A percentile compares a stretch with the other conserved stretches of the same genome.
Conservation (phyloP, 2,797 vertebrate species). For the Arnoldichthys spilopterus region DNA sequence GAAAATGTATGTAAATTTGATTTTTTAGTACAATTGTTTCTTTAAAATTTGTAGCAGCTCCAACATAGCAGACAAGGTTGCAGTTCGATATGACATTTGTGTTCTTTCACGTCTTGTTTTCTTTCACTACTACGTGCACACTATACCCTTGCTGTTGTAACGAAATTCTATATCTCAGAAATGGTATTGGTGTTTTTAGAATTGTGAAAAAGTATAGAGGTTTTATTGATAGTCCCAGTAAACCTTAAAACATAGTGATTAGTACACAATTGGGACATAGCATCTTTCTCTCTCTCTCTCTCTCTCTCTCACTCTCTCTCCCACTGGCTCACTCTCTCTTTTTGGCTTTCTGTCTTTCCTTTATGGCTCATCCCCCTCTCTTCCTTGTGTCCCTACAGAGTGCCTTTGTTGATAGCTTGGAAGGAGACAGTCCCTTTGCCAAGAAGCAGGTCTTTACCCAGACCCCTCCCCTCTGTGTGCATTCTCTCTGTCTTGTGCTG, state of each 20-base stretch:
- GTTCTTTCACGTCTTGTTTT: no score
- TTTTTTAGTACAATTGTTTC: no score
- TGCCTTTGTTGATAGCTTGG: conserved; percentile 91
- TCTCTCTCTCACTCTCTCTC: conserved; percentile 19
- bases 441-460: conserved; percentile 87
- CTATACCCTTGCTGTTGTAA: no score
- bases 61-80: no score
- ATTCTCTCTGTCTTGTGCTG: conserved; percentile 77
- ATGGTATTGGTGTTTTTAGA: no score
- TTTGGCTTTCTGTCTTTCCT: conserved; percentile 54
- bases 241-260: neutral
- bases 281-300: conserved; percentile 19
- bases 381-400: conserved; percentile 86
- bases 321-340: conserved; percentile 15
- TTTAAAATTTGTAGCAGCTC: no score
- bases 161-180: no score
- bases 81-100: no score
- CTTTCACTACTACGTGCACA: no score
- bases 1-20: no score
- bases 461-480: conserved; percentile 68
- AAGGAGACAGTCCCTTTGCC: conserved; percentile 87
- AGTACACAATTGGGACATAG: neutral
- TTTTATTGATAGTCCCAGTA: no score
- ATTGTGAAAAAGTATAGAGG: no score
- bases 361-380: conserved; percentile 75